Conservation (phyloP, 2,888 invertebrate genomes). For the Chrysolina haemoptera region DNA sequence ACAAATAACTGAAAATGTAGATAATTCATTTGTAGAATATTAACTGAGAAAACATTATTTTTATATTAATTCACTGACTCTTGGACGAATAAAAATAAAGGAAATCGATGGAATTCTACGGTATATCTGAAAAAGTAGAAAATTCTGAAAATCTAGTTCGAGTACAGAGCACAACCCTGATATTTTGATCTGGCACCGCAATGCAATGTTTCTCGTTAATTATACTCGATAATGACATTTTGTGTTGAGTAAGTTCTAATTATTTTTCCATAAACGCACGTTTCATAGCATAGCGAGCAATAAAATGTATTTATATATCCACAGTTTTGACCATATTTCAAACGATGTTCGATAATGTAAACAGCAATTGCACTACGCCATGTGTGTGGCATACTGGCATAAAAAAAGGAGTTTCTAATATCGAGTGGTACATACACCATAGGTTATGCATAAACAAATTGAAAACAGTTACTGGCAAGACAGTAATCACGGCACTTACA, state of each 20-base stretch:
- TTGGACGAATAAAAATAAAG: no score
- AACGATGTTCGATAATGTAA: slow-evolving; percentile 21
- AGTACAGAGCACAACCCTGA: no score
- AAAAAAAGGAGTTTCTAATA: slow-evolving; percentile 11
- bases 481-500: not conserved
- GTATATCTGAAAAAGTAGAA: no score
- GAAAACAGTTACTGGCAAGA: not conserved
- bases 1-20: not conserved
- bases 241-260: not conserved
- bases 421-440: not conserved
- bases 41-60: not conserved
- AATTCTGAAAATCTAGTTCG: no score
- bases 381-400: slow-evolving; percentile 23
- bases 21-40: not conserved
- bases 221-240: no score
- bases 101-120: no score
- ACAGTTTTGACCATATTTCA: slow-evolving; percentile 16
- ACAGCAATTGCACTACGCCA: slow-evolving; percentile 15
- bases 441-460: slow-evolving; percentile 4
- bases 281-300: not conserved
- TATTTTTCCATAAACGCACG: not conserved
- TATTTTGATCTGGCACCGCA: no score
- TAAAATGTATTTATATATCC: slow-evolving; percentile 7
- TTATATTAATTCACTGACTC: not conserved
- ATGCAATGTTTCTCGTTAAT: no score